Evolutionary conservation across 2,113 vertebrate species (phyloP), one percentile per base, ranked within the genome.

Genomic region (Notiomystis cincta): DNA sequence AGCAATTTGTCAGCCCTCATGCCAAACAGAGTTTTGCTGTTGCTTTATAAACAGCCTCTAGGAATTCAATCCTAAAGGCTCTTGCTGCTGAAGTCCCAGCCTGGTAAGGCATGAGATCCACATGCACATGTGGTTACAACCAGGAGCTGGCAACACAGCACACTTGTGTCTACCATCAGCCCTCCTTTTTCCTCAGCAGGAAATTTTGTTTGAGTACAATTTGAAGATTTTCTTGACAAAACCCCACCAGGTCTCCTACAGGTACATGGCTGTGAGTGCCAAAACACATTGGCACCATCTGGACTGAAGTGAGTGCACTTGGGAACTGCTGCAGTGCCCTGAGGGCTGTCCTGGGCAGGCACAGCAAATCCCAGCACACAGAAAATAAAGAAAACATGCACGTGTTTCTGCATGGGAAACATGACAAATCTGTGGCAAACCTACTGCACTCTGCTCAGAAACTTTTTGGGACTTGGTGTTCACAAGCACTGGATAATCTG

Each of bases 251-350:
- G 48, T 75, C 33, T 89, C 38, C 51, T 44, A 79, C 69, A 89
- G 69, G n/a, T 87, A 38, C 27, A 10, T 6, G 31, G 10, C 44
- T 0, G 1, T 9, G 33, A 82, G 48, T 0, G 4, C 35, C 70
- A 78, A 62, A 89, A 84, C 57, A 87, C 35, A n/a, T 9, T 56
- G 71, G 85, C 47, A 82, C 47, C 87, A 79, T 40, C 73, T 82
- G 53, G 70, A 47, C 38, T 48, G 69, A 89, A 62, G 38, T 6
- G 64, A 91, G 58, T 3, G 44, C 30, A 14, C 73, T 60, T 31
- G 65, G 84, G 70, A 87, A 28, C 40, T 64, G 72, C 65, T 64
- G 48, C 24, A 82, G n/a, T 10, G 19, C 31, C 56, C 65, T 51
- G 38, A 62, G 44, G 51, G 35, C 69, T 75, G 73, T 82, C 77